Base-by-base conservation (phyloP, 2,888 invertebrate species). In the Suillia variegata region DNA sequence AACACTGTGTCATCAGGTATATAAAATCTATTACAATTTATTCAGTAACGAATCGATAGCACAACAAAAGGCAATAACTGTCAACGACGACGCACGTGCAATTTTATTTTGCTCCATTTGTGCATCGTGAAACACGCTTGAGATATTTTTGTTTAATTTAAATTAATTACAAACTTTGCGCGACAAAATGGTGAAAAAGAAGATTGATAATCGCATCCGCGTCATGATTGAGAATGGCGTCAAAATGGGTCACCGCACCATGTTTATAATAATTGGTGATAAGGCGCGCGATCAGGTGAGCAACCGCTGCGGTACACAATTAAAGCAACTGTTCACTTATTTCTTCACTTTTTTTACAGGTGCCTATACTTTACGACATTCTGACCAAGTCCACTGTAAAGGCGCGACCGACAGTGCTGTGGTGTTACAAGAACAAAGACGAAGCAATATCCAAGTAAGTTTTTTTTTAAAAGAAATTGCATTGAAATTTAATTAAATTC, bases 151-250 rank as follows among this genome's bases (percentile, higher is more conserved):
- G 8, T 5, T 48, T 12, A 48, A 48, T 48, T 18, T 48, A 22
- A 8, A 13, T n/a, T 4, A 38, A 38, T 13, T 38, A n/a, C n/a
- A 6, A n/a, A n/a, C n/a, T n/a, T n/a, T n/a, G n/a, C n/a, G n/a
- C n/a, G n/a, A 33, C 38, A 88, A 85, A 80, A 94, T 94, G 93
- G 92, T 92, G 45, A 88, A 93, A 69, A 95, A 95, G 83, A 98
- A 99, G 84, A 92, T 99, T 72, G 99, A 99, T 81, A 97, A 97
- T 79, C 88, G 99, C 56, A 93, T 99, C 63, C 88, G 97, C 52
- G 89, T 94, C 20, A 87, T 98, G 84, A 97, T 99, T 75, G 98
- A 99, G 83, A 98, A 98, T 90, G 98, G 98, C 24, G 94, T 98
- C 50, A 88, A 89, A 74, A 80, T 89, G 54, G 92, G 93, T 1